phyloP scores from a whole-genome alignment of 1,140 invertebrate genomes.

The Euwallacea similis region DNA sequence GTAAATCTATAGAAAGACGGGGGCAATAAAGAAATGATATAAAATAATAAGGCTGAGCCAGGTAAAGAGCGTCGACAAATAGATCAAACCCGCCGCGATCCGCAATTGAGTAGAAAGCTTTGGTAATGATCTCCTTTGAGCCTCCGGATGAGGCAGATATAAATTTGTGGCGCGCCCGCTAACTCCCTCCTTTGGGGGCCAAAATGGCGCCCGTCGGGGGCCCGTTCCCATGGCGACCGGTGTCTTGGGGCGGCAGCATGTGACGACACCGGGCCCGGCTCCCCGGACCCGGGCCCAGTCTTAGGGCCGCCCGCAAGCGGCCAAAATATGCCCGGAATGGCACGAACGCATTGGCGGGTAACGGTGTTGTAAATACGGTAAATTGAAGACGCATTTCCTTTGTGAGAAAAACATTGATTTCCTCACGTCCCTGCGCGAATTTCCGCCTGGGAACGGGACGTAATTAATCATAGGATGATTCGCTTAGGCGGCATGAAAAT shows the following conservation, averaged over 20 bases:
- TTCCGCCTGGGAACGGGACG: too few species aligned
- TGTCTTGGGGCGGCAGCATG: constrained; percentile 45
- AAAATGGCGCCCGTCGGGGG: constrained; percentile 48
- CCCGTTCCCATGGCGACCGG: constrained; percentile 47
- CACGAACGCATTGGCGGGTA: constrained; percentile 19
- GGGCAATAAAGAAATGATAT: constrained; percentile 40
- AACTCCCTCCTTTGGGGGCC: constrained; percentile 47
- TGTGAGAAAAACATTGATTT: background rate
- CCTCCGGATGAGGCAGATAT: constrained; percentile 56
- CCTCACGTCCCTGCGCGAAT: background rate
- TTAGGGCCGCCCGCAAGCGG: constrained; percentile 9
- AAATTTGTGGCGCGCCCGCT: constrained; percentile 55
- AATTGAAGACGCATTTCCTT: background rate
- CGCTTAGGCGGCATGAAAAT: constrained; percentile 25
- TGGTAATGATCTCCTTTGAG: constrained; percentile 56
- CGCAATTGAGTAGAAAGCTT: constrained; percentile 57
- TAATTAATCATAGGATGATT: constrained; percentile 33
- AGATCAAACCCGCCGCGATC: constrained; percentile 55
- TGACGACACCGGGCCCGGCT: constrained; percentile 21
- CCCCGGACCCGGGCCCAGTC: constrained; percentile 5
- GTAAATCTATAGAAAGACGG: background rate
- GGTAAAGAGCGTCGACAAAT: constrained; percentile 52
- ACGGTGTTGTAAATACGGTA: constrained; percentile 1
- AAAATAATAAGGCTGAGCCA: constrained; percentile 46
- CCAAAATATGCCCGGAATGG: constrained; percentile 23